Evolutionary conservation across 2,797 vertebrate genomes (phyloP).

Genomic region (Channallabes apus): DNA sequence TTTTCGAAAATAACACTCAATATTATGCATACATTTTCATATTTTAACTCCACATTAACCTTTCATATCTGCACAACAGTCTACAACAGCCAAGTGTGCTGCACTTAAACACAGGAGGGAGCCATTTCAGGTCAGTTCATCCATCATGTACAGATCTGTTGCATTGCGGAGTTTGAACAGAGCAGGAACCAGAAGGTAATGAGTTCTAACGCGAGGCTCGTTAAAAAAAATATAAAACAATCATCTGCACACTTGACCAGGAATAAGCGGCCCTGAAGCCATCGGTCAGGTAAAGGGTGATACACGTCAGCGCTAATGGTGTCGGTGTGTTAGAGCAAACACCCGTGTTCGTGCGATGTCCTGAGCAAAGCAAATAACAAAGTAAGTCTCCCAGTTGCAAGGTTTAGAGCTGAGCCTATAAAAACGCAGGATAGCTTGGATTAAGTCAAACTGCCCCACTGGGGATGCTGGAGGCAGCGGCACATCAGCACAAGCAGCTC

Average conservation of each 20-base stretch:
- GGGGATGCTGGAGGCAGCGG: slow-evolving; percentile 44
- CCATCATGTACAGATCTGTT: neutral
- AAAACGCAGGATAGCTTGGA: slow-evolving; percentile 39
- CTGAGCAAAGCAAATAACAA: slow-evolving; percentile 30
- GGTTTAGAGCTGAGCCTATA: slow-evolving; percentile 43
- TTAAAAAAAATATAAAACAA: slow-evolving; percentile 3
- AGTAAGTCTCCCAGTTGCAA: slow-evolving; percentile 18
- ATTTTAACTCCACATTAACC: too few species aligned
- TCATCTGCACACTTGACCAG: neutral
- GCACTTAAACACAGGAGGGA: slow-evolving; percentile 17
- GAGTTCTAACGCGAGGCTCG: neutral
- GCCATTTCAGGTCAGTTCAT: neutral
- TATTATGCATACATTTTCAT: too few species aligned
- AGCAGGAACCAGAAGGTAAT: neutral
- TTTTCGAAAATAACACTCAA: neutral
- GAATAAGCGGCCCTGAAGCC: neutral
- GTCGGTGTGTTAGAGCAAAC: slow-evolving; percentile 15
- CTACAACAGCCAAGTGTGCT: neutral
- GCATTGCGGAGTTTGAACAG: neutral
- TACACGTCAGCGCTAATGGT: neutral
- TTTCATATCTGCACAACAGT: neutral
- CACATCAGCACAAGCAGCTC: slow-evolving; percentile 44
- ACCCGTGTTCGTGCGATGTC: slow-evolving; percentile 16
- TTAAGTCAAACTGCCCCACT: slow-evolving; percentile 41
- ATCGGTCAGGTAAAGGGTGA: neutral